Conservation (phyloP, 2,888 invertebrate species). For the Horisme vitalbata region DNA sequence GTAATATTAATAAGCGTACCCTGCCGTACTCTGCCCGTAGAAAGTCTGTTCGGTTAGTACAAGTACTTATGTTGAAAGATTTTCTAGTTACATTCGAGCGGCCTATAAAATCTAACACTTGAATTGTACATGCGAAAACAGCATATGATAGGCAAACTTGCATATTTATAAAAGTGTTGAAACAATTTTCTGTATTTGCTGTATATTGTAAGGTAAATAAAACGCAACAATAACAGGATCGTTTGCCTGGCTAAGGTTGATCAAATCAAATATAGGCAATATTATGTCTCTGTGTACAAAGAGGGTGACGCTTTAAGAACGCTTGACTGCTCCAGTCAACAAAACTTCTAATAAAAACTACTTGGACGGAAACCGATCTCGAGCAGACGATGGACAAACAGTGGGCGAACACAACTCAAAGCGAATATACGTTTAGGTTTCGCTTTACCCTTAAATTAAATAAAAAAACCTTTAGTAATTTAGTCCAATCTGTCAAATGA, state of each 20-base stretch:
- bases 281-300: slow-evolving; percentile 68
- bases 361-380: slow-evolving; percentile 62
- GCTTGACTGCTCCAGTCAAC: slow-evolving; percentile 66
- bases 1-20: not conserved
- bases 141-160: too few relatives aligned
- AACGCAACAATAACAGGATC: slow-evolving; percentile 48
- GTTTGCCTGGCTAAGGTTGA: slow-evolving; percentile 50
- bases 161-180: too few relatives aligned
- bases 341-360: slow-evolving; percentile 78
- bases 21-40: too few relatives aligned
- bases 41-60: too few relatives aligned
- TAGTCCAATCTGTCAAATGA: slow-evolving; percentile 81
- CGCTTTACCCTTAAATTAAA: slow-evolving; percentile 76
- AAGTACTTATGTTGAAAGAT: too few relatives aligned
- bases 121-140: too few relatives aligned
- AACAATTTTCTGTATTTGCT: too few relatives aligned
- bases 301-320: slow-evolving; percentile 49
- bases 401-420: slow-evolving; percentile 60
- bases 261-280: slow-evolving; percentile 72
- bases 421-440: slow-evolving; percentile 56
- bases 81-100: too few relatives aligned
- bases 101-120: too few relatives aligned
- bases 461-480: slow-evolving; percentile 76
- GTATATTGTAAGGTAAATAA: slow-evolving; percentile 12
- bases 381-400: slow-evolving; percentile 48